Evolutionary conservation across 1,140 invertebrate genomes (phyloP).

Genomic region (Drosophila mojavensis): DNA sequence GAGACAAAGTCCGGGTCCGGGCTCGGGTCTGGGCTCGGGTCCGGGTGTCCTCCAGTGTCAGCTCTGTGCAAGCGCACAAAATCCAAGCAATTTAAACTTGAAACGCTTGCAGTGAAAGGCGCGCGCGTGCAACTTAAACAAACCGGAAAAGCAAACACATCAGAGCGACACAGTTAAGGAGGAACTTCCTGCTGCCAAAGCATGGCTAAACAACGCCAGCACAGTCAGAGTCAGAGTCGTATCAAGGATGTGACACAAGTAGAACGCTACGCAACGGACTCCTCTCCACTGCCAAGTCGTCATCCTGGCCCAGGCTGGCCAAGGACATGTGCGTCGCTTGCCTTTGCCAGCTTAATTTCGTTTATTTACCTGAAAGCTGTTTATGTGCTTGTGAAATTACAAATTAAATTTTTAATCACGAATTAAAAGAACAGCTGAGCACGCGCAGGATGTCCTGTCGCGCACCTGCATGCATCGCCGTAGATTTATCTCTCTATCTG

Average conservation of each 20-base stretch:
- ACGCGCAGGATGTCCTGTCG: constrained; percentile 27
- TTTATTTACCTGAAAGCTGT: constrained; percentile 78
- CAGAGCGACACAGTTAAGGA: constrained; percentile 77
- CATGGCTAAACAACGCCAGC: constrained; percentile 41
- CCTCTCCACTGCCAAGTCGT: constrained; percentile 3
- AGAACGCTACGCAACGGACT: constrained; percentile 38
- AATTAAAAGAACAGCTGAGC: constrained; percentile 61
- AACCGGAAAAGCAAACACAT: constrained; percentile 80
- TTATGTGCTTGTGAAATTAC: constrained; percentile 77
- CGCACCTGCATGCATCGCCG: not conserved
- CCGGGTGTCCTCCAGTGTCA: constrained; percentile 29
- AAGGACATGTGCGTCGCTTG: constrained; percentile 60
- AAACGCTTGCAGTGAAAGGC: constrained; percentile 69
- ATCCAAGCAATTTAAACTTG: constrained; percentile 78
- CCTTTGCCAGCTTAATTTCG: constrained; percentile 67
- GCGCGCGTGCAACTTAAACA: constrained; percentile 78
- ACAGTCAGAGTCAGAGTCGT: not conserved
- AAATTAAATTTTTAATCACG: constrained; percentile 80
- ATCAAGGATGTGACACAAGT: constrained; percentile 50
- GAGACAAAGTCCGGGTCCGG: not conserved
- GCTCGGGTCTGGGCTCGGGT: not conserved
- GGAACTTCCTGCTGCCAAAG: constrained; percentile 71
- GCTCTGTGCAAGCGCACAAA: constrained; percentile 36
- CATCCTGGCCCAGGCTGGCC: constrained; percentile 26
- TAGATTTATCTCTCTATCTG: constrained; percentile 32